phyloP scores from a whole-genome alignment of 2,113 vertebrate genomes.

The Mohoua ochrocephala region DNA sequence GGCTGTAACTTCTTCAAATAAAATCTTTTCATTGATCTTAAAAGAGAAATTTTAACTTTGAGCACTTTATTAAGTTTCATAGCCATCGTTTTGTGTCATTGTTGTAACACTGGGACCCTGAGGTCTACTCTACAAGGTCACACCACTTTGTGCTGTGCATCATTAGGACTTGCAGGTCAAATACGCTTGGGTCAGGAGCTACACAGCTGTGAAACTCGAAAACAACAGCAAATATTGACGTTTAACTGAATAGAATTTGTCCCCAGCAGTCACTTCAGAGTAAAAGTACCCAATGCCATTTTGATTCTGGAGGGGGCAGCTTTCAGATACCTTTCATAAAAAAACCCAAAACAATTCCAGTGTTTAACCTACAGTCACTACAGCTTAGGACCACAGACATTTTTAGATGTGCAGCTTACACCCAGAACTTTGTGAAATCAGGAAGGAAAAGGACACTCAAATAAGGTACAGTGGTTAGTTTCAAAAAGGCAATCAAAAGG shows the following conservation, averaged over 20 bases:
- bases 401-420: background rate
- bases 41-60: slow-evolving; percentile 28
- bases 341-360: background rate
- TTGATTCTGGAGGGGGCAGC: background rate
- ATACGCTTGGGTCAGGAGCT: background rate
- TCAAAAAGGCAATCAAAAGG: background rate
- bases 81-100: background rate
- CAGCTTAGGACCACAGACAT: background rate
- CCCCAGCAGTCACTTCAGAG: background rate
- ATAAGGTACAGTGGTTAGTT: background rate
- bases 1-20: slow-evolving; percentile 2
- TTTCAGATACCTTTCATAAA: background rate
- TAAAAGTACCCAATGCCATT: background rate
- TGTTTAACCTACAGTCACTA: background rate
- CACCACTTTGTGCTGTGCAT: background rate
- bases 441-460: background rate
- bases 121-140: background rate
- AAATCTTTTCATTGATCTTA: slow-evolving; percentile 15
- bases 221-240: background rate
- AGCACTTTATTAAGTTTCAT: background rate
- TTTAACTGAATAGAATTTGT: background rate
- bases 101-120: background rate
- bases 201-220: background rate
- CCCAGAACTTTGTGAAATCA: background rate
- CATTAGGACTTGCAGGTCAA: background rate